phyloP scores from a whole-genome alignment of 2,888 invertebrate species.

The Trachelus iudaicus region DNA sequence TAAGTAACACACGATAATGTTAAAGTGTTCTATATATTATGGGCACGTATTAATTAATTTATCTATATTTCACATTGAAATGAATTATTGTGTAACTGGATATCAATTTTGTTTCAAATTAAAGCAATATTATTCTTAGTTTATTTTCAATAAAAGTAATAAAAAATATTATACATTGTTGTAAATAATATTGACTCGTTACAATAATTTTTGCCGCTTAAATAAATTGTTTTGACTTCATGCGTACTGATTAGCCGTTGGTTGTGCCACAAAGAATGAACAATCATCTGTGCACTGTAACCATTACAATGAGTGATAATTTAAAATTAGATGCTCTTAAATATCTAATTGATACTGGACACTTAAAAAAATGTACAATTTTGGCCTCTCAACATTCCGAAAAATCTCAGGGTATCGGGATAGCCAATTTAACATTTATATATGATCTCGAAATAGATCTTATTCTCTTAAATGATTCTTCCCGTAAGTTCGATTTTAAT shows the following conservation, averaged over 20 bases:
- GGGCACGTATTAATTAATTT: neutral
- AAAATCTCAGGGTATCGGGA: neutral
- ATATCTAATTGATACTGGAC: neutral
- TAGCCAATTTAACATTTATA: slow-evolving; percentile 14
- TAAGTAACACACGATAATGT: neutral
- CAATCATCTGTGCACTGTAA: slow-evolving; percentile 5
- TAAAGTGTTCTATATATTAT: neutral
- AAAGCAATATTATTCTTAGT: neutral
- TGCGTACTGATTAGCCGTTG: neutral
- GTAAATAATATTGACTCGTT: neutral
- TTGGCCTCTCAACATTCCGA: neutral
- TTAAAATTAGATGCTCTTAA: neutral
- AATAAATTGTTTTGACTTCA: neutral
- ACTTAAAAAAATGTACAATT: neutral
- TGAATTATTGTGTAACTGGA: neutral
- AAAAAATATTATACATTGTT: neutral
- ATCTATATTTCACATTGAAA: neutral
- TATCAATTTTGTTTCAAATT: neutral
- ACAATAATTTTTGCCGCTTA: neutral
- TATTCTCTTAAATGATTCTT: slow-evolving; percentile 15
- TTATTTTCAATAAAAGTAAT: neutral
- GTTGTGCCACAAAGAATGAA: neutral
- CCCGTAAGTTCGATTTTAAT: slow-evolving; percentile 19
- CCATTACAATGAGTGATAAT: slow-evolving; percentile 6
- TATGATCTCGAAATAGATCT: slow-evolving; percentile 22